Percentiles rank a stretch among this genome's conserved stretches.
Conservation (phyloP, 1,140 invertebrate genomes). For the Gyrodactylus bullatarudis region DNA sequence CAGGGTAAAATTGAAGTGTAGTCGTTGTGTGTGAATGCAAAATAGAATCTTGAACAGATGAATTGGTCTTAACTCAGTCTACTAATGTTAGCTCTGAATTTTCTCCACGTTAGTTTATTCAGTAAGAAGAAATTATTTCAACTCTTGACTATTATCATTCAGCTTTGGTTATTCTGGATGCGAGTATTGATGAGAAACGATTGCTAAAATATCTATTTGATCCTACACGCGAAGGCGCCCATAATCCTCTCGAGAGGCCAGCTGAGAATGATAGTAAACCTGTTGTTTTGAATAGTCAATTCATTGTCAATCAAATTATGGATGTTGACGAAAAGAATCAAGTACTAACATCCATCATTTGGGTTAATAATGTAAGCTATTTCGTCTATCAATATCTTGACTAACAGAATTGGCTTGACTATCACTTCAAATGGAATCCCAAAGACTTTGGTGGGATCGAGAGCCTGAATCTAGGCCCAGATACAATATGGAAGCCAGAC, state of each 20-base stretch:
- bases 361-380: constrained; percentile 8
- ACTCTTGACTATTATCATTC: no score
- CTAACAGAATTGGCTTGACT: constrained; percentile 25
- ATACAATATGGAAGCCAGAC: constrained; percentile 98
- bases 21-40: no score
- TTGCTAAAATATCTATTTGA: neutral
- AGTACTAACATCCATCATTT: neutral
- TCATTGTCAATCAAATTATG: neutral
- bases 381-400: neutral
- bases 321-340: constrained; percentile 5
- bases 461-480: constrained; percentile 39
- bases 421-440: constrained; percentile 25
- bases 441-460: constrained; percentile 21
- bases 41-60: no score
- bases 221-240: neutral
- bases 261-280: neutral
- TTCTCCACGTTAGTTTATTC: no score
- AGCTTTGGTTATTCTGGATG: neutral
- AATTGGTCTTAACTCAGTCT: no score
- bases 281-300: neutral
- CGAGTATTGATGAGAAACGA: neutral
- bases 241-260: constrained; percentile 2
- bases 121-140: no score
- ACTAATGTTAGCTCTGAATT: no score
- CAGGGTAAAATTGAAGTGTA: no score